Conservation (phyloP, 1,140 invertebrate genomes). For the Chionoecetes opilio region DNA sequence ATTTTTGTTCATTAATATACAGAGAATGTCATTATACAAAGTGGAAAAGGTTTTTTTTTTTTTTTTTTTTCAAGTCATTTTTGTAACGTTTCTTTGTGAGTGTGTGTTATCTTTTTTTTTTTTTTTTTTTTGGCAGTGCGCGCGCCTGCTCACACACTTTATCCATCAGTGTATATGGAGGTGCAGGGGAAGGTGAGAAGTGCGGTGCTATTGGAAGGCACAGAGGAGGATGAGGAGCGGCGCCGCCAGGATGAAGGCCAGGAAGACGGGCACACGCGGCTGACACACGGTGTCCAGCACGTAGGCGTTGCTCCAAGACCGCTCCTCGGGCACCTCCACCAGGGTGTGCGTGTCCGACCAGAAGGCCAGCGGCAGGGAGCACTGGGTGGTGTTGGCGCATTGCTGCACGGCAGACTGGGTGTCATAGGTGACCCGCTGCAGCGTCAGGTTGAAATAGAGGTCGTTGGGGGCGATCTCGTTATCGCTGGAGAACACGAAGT, state of each 20-base stretch:
- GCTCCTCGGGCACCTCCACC: slow-evolving; percentile 82
- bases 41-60: too few species aligned
- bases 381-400: slow-evolving; percentile 86
- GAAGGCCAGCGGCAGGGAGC: slow-evolving; percentile 88
- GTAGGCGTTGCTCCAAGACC: slow-evolving; percentile 89
- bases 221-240: slow-evolving; percentile 89
- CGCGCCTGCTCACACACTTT: not conserved
- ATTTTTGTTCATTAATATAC: too few species aligned
- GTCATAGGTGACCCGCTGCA: slow-evolving; percentile 89
- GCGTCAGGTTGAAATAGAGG: slow-evolving; percentile 86
- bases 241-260: slow-evolving; percentile 88
- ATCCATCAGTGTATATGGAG: not conserved
- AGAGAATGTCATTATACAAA: too few species aligned
- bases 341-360: slow-evolving; percentile 88
- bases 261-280: slow-evolving; percentile 88
- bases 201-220: slow-evolving; percentile 85
- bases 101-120: too few species aligned
- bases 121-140: too few species aligned
- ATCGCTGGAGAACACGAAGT: slow-evolving; percentile 92
- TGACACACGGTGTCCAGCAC: slow-evolving; percentile 90
- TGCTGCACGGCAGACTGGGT: slow-evolving; percentile 84
- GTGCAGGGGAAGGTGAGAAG: not conserved
- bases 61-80: too few species aligned
- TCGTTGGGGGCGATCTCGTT: slow-evolving; percentile 87
- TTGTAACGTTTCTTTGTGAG: too few species aligned